Conservation (phyloP, 2,797 vertebrate species). For the Karalla daura region DNA sequence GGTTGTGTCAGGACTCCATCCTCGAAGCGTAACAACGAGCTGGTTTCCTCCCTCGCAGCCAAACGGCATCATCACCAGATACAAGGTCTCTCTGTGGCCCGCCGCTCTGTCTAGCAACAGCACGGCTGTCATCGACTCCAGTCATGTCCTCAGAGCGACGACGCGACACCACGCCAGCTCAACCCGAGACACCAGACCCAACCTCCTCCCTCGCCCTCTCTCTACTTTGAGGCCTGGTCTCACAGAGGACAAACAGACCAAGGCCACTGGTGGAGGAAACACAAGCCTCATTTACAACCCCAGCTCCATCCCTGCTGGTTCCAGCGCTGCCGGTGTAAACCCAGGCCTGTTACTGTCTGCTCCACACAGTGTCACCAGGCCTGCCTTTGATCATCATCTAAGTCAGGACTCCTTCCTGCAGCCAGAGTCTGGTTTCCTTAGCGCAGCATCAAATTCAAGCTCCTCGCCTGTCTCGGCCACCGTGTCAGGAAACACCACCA, state of each 20-base stretch:
- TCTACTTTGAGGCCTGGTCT: slow-evolving; percentile 26
- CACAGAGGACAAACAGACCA: slow-evolving; percentile 11
- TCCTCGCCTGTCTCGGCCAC: slow-evolving; percentile 38
- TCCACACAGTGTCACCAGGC: background rate
- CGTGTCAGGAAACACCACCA: slow-evolving; percentile 69
- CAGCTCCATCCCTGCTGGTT: slow-evolving; percentile 10
- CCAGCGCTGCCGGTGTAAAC: slow-evolving; percentile 9
- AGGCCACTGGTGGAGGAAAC: slow-evolving; percentile 15
- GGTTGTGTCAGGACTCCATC: slow-evolving; percentile 53
- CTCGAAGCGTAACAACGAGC: slow-evolving; percentile 54
- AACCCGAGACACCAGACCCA: background rate
- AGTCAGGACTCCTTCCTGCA: slow-evolving; percentile 5
- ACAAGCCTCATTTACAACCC: slow-evolving; percentile 27
- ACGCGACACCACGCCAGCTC: slow-evolving; percentile 28
- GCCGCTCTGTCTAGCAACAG: slow-evolving; percentile 20
- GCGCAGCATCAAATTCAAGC: slow-evolving; percentile 7
- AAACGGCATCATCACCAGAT: slow-evolving; percentile 74
- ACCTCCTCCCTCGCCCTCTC: background rate
- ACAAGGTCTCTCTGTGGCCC: slow-evolving; percentile 62
- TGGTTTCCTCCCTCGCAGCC: slow-evolving; percentile 70
- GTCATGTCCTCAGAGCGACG: slow-evolving; percentile 27
- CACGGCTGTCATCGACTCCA: slow-evolving; percentile 8
- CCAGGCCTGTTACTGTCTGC: slow-evolving; percentile 5
- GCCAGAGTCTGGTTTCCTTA: slow-evolving; percentile 6
- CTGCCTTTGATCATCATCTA: background rate